These are phyloP conservation scores for Cercocebus atys DNA, from an alignment of 2,113 vertebrate species.

Conservation along the genomic window DNA sequence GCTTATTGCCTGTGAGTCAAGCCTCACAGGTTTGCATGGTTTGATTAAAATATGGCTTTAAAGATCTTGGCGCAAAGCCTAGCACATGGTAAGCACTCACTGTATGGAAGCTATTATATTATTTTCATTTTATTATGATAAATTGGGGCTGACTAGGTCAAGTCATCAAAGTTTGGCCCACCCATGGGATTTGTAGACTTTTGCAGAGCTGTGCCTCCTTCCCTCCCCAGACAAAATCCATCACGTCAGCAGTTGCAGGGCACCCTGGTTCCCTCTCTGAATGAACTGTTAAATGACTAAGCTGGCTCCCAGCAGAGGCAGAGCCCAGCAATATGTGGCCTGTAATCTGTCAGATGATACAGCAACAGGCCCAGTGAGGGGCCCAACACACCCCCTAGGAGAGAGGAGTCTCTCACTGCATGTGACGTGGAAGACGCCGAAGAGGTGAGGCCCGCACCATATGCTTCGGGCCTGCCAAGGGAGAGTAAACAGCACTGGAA, in stretches of 20 bases:
- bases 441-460: neutral
- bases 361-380: neutral
- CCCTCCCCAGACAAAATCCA: neutral
- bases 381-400: neutral
- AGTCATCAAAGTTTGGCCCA: neutral
- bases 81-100: neutral
- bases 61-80: slow-evolving; percentile 7
- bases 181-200: neutral
- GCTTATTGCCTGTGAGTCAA: neutral
- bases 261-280: neutral
- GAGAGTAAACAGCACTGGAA: neutral
- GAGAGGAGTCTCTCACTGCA: neutral
- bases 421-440: neutral
- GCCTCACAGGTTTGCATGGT: neutral
- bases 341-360: neutral
- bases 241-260: neutral
- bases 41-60: slow-evolving; percentile 8
- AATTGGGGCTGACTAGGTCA: neutral
- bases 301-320: neutral
- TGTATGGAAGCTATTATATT: neutral
- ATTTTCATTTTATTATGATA: slow-evolving; percentile 15
- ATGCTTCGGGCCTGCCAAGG: neutral
- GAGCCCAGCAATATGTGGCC: neutral
- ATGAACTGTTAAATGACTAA: slow-evolving; percentile 38
- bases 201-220: neutral